Evolutionary conservation across 30 jellyfish, hydroid and myxozoan species (phyloP), one percentile per base, ranked within the genome.

Genomic region (Aurelia sp.): DNA sequence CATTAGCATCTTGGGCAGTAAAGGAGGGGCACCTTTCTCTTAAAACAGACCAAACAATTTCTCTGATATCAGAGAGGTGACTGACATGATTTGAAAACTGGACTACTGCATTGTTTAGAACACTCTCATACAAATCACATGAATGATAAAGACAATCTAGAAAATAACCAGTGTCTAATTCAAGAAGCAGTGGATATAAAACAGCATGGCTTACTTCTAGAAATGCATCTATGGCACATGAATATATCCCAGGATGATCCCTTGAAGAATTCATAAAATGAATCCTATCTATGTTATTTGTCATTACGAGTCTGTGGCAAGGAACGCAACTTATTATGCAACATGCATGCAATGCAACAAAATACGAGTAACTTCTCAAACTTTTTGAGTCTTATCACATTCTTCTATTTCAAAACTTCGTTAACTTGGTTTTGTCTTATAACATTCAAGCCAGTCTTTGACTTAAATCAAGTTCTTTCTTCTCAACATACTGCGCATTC

Each of bases 1-100:
- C 76, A 65, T 65, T 65, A 47, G 76, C 33, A 65, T 65, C 76
- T 65, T 65, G 33, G 76, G 48, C 76, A 65, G 76, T 65, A 31
- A 65, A 65, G 20, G 76, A 65, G 15, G 44, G 76, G 76, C 76
- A 65, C 76, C 51, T 65, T 65, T 65, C 76, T 24, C 76, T 65
- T 65, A 65, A 65, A 21, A 65, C 12, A 65, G 76, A 65, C 76
- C 76, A 65, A 65, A 65, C 52, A 13, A 65, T 65, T 65, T 65
- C 8, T 65, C 76, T 65, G 30, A 65, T 65, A 17, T 65, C 76
- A 19, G 76, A 65, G 76, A 65, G 48, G 19, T 65, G 12, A 65
- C 18, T 65, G 50, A 38, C 50, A 38, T 38, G 50, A 4, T 38
- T 38, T 38, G 50, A 38, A 5, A 38, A 38, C 7, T 65, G 20